A percentile compares a stretch with the other conserved stretches of the same genome.
These are phyloP conservation scores for Caenorhabditis tropicalis DNA, from an alignment of 1,140 invertebrate genomes.

Conservation along the genomic window DNA sequence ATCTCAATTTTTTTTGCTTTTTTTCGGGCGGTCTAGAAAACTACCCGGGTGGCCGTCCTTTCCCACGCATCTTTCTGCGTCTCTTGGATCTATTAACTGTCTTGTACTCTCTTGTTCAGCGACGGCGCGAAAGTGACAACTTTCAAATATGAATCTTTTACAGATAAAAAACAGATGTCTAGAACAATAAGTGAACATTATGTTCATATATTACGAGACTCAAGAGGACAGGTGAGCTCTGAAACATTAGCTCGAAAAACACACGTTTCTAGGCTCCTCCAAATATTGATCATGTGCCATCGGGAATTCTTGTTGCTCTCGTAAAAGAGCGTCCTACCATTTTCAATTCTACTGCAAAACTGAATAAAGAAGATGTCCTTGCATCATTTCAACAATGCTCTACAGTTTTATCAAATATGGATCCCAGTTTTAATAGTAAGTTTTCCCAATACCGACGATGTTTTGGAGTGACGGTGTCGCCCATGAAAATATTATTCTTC, in stretches of 20 bases:
- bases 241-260: neutral
- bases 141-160: neutral
- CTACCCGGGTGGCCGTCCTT: neutral
- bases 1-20: neutral
- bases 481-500: too few relatives aligned
- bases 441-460: neutral
- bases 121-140: neutral
- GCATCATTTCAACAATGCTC: neutral
- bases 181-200: neutral
- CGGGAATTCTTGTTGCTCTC: neutral
- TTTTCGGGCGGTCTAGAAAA: constrained; percentile 3
- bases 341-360: neutral
- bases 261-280: neutral
- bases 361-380: constrained; percentile 23
- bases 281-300: neutral
- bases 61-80: neutral
- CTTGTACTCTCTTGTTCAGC: neutral
- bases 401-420: constrained; percentile 7
- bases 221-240: neutral
- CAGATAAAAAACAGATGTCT: neutral
- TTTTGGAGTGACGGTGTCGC: too few relatives aligned
- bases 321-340: constrained; percentile 17
- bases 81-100: neutral
- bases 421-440: neutral
- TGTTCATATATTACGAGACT: neutral